Base-by-base conservation (phyloP, 2,797 vertebrate genomes). In the Etheostoma nigrum region DNA sequence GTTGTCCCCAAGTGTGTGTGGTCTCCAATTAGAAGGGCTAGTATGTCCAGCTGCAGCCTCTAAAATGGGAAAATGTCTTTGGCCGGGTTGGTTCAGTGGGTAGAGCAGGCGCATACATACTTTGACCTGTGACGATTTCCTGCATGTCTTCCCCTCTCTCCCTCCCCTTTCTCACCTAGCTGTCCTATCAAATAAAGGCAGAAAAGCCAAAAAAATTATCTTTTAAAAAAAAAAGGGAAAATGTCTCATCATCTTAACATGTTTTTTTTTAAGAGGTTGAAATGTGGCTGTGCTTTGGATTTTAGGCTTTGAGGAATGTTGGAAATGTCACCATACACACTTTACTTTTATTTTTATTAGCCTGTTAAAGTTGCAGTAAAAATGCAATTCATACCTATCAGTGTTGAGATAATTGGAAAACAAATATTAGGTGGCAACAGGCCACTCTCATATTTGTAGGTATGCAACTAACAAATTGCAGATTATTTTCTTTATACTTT, bases 1-100 rank as follows among this genome's bases (percentile, higher is more conserved):
- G 47, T 55, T 49, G 8, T 33, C 64, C 57, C 27, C 27, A 14
- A 44, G 9, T 45, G 61, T 45, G 61, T 57, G 52, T 63, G 51
- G 13, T 49, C 13, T 40, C 12, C 4, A 12, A 40, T 12, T 12
- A 25, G 42, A 44, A 16, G 3, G 5, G 30, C 27, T 59, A 40
- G 2, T 2, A 5, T 13, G 8, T 70, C 14, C 68, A 59, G 44
- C 59, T 76, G 59, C 58, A 55, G 54, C 30, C 23, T 65, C 18
- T 53, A 0, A 13, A n/a, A 4, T 12, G 16, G 33, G 3, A 16
- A 48, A 55, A 36, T 16, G 1, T n/a, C 30, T 30, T 5, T 30
- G 30, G 5, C 30, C 30, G 5, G 30, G 30, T 30, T 30, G 30
- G 30, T 30, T 30, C 30, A 30, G 30, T 5, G 30, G 30, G 27